These are phyloP conservation scores for Tragelaphus strepsiceros DNA, from an alignment of 2,113 vertebrate species.

Conservation along the genomic window DNA sequence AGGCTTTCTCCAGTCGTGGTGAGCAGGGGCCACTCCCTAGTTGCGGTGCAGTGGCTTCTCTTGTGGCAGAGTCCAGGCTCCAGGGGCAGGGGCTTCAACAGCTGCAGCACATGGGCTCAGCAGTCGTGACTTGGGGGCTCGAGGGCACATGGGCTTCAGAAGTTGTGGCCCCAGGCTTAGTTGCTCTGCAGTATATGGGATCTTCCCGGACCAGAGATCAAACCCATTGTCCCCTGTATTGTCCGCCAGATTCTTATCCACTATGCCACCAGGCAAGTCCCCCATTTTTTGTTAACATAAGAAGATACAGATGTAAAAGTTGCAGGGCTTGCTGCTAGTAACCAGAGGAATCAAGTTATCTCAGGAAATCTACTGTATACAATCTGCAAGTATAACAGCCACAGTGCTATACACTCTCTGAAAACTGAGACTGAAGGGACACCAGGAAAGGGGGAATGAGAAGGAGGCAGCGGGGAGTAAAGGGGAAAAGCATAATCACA, in stretches of 20 bases:
- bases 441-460: background rate
- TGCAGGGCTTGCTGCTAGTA: background rate
- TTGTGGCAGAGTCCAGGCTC: background rate
- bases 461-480: background rate
- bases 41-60: background rate
- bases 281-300: background rate
- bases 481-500: background rate
- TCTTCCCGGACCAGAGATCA: background rate
- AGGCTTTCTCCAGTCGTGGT: background rate
- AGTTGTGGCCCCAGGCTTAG: background rate
- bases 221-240: background rate
- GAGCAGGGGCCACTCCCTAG: background rate
- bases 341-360: background rate
- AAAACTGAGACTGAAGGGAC: background rate
- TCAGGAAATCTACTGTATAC: background rate
- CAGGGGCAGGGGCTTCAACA: background rate
- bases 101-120: background rate
- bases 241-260: background rate
- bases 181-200: background rate
- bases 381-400: background rate
- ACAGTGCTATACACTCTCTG: background rate
- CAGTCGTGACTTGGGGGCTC: background rate
- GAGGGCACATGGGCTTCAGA: background rate
- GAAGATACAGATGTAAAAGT: background rate
- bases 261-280: background rate